A percentile compares a stretch with the other conserved stretches of the same genome.
These are phyloP conservation scores for Ophion ventricosus DNA, from an alignment of 2,888 invertebrate genomes.

Conservation along the genomic window DNA sequence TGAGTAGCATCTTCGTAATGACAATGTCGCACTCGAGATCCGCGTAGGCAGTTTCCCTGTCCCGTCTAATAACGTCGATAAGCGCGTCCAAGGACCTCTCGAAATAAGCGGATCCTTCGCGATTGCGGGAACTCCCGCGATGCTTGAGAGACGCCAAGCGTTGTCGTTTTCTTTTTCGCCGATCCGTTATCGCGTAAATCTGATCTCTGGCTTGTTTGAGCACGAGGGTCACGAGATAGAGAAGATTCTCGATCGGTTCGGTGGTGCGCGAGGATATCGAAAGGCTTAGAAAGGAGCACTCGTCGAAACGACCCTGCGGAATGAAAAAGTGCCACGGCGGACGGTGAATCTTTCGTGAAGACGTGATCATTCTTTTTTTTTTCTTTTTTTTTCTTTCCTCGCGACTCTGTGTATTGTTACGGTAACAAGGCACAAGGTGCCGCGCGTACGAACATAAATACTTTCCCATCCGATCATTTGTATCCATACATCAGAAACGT, in stretches of 20 bases:
- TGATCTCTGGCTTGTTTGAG: slow-evolving; percentile 87
- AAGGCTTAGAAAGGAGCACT: slow-evolving; percentile 70
- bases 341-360: slow-evolving; percentile 8
- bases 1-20: slow-evolving; percentile 86
- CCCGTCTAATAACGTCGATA: slow-evolving; percentile 86
- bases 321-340: background rate
- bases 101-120: slow-evolving; percentile 79
- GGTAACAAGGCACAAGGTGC: slow-evolving; percentile 16
- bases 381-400: background rate
- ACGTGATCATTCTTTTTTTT: background rate
- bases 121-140: slow-evolving; percentile 68
- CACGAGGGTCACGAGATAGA: slow-evolving; percentile 86
- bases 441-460: slow-evolving; percentile 40
- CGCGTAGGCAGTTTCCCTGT: slow-evolving; percentile 84
- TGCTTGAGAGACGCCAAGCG: slow-evolving; percentile 51
- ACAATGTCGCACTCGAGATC: slow-evolving; percentile 84
- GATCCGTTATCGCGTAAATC: slow-evolving; percentile 70
- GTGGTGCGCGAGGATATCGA: slow-evolving; percentile 67
- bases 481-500: slow-evolving; percentile 43
- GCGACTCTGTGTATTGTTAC: background rate
- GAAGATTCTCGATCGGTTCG: slow-evolving; percentile 86
- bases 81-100: slow-evolving; percentile 86
- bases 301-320: slow-evolving; percentile 69
- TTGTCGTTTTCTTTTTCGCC: slow-evolving; percentile 63
- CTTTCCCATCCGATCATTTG: slow-evolving; percentile 39